These are phyloP conservation scores for Falco concolor DNA, from an alignment of 2,797 vertebrate genomes.

Conservation along the genomic window DNA sequence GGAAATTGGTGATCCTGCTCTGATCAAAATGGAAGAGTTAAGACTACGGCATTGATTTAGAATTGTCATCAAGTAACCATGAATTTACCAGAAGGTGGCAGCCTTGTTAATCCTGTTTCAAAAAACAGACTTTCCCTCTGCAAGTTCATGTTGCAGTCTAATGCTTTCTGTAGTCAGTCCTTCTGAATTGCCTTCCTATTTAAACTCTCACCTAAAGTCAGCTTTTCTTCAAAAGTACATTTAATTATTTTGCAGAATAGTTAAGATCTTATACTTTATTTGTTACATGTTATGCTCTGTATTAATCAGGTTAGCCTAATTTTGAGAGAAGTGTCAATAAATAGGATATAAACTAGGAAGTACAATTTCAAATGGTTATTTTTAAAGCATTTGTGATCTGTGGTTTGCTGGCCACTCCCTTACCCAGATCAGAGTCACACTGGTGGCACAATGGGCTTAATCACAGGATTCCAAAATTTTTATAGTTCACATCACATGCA, in stretches of 20 bases:
- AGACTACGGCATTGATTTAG: background rate
- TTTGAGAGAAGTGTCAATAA: background rate
- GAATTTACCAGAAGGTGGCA: slow-evolving; percentile 56
- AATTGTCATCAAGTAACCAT: background rate
- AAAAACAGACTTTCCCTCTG: background rate
- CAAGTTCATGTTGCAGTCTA: background rate
- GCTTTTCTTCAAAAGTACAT: background rate
- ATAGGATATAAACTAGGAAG: background rate
- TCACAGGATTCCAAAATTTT: background rate
- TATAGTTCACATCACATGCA: background rate
- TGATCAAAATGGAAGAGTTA: background rate
- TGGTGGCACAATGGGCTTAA: background rate
- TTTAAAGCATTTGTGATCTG: background rate
- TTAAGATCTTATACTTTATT: background rate
- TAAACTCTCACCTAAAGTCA: background rate
- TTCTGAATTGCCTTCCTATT: background rate
- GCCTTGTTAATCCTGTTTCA: slow-evolving; percentile 14
- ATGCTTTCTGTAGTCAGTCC: background rate
- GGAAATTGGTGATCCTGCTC: background rate
- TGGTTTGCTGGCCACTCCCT: background rate
- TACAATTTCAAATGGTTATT: background rate
- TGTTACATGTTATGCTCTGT: background rate
- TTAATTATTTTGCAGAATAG: background rate
- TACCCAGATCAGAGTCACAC: background rate
- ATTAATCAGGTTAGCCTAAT: background rate